phyloP scores from a whole-genome alignment of 2,113 vertebrate species.

The Scortum barcoo region DNA sequence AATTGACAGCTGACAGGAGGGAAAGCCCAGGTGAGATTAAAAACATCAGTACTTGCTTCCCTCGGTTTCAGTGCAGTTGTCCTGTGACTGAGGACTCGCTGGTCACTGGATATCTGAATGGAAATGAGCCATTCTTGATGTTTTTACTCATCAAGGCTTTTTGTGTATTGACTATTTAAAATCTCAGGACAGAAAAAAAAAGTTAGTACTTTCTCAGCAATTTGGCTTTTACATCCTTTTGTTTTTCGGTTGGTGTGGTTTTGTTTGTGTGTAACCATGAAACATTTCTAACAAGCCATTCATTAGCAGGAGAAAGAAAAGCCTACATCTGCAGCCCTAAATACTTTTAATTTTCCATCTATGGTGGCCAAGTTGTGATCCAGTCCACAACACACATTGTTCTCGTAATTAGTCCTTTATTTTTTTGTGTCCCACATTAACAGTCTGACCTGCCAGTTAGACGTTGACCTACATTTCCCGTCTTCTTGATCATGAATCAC shows the following conservation, averaged over 20 bases:
- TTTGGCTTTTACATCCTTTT: too few species aligned
- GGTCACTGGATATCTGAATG: not conserved
- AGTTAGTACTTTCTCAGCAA: too few species aligned
- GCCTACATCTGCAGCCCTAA: not conserved
- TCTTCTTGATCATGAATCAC: not conserved
- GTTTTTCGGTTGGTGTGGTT: too few species aligned
- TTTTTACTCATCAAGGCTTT: not conserved
- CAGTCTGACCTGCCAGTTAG: not conserved
- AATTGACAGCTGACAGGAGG: not conserved
- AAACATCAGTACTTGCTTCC: not conserved
- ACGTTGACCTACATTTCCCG: conserved; percentile 2
- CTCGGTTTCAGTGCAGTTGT: not conserved
- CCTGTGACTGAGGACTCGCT: not conserved
- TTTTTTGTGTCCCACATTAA: conserved; percentile 26
- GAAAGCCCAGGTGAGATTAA: not conserved
- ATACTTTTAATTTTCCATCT: not conserved
- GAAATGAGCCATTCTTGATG: not conserved
- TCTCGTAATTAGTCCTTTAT: not conserved
- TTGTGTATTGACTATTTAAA: not conserved
- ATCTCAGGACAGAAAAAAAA: too few species aligned
- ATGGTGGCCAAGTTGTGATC: not conserved
- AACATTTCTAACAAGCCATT: not conserved
- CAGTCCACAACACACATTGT: conserved; percentile 35
- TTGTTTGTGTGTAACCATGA: not conserved
- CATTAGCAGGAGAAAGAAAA: not conserved